Percentiles rank a stretch among this genome's conserved stretches.
These are phyloP conservation scores for Psilopsiagon aymara DNA, from an alignment of 2,113 vertebrate genomes.

Conservation along the genomic window DNA sequence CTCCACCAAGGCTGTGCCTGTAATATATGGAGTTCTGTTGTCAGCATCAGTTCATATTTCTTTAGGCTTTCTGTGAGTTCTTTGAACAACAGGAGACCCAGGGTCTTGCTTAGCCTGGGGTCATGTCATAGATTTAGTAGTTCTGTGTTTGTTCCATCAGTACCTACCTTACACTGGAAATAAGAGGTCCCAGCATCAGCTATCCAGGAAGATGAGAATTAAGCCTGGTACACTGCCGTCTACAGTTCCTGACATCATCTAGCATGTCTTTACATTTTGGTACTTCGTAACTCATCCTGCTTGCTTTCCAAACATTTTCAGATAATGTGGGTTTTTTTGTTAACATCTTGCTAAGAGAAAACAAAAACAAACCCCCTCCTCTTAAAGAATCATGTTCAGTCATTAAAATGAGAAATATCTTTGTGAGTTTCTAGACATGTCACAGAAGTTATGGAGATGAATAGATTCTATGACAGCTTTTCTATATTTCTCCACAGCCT, in stretches of 20 bases:
- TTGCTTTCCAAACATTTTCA: not conserved
- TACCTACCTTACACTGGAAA: not conserved
- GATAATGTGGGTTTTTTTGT: not conserved
- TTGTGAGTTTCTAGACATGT: not conserved
- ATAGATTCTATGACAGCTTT: not conserved
- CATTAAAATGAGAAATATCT: not conserved
- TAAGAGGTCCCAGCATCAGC: not conserved
- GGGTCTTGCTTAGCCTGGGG: not conserved
- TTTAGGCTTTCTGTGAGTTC: not conserved
- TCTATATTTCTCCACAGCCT: not conserved
- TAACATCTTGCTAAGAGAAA: not conserved
- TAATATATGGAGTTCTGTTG: not conserved
- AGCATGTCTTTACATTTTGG: not conserved
- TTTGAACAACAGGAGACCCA: not conserved
- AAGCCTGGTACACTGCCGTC: not conserved
- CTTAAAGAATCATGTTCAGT: not conserved
- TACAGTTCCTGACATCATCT: not conserved
- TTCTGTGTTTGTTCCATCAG: not conserved
- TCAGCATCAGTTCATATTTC: not conserved
- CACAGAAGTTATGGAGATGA: not conserved
- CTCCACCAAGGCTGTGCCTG: not conserved
- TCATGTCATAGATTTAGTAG: not conserved
- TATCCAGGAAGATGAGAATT: not conserved
- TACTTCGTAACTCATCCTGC: not conserved
- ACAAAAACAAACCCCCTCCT: not conserved